These are phyloP conservation scores for Hypotaenidia okinawae DNA, from an alignment of 2,797 vertebrate genomes.

Conservation along the genomic window DNA sequence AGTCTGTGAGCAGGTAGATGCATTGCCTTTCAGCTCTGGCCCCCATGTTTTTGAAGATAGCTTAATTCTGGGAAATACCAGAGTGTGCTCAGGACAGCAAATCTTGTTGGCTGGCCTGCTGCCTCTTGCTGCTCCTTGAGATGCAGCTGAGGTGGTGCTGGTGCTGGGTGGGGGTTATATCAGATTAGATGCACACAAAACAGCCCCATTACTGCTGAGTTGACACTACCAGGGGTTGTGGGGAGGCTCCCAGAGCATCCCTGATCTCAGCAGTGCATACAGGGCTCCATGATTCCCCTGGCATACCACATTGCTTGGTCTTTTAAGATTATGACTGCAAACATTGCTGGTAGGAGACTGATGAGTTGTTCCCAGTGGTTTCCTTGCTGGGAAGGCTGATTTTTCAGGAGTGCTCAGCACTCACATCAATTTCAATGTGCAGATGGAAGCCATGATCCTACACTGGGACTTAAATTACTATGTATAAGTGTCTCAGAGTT, in stretches of 20 bases:
- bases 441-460: neutral
- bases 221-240: neutral
- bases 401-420: neutral
- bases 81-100: neutral
- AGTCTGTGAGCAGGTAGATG: no score
- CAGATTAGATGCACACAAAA: neutral
- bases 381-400: neutral
- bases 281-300: neutral
- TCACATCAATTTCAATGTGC: neutral
- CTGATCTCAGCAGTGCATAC: neutral
- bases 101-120: neutral
- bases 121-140: neutral
- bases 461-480: neutral
- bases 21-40: neutral
- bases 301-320: neutral
- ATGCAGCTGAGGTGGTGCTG: accelerated
- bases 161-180: no score
- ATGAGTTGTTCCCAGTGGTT: neutral
- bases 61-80: neutral
- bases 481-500: neutral
- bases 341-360: neutral
- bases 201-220: accelerated
- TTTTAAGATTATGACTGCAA: neutral
- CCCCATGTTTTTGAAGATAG: neutral
- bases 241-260: neutral